Evolutionary conservation across 2,113 vertebrate genomes (phyloP).

Genomic region (Hypanus sabinus): DNA sequence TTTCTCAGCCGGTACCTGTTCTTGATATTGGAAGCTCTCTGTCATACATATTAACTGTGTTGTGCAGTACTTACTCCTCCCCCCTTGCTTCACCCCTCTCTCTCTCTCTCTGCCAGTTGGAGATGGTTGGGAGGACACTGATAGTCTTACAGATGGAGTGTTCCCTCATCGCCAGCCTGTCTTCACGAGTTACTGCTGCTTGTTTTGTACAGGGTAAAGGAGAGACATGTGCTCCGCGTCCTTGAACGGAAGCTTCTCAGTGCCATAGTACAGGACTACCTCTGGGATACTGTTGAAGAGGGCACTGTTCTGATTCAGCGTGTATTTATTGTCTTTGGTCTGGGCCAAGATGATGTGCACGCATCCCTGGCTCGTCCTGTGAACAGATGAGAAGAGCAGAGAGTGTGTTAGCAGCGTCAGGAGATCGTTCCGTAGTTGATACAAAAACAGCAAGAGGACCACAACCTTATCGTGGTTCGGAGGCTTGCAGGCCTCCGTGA

Average conservation of each 20-base stretch:
- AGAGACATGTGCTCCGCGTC: constrained; percentile 90
- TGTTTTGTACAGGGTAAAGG: constrained; percentile 67
- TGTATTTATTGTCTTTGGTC: constrained; percentile 84
- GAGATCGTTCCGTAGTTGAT: no score
- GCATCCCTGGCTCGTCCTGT: constrained; percentile 87
- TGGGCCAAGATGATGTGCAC: constrained; percentile 96
- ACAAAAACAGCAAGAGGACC: no score
- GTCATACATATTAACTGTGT: not conserved
- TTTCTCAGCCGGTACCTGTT: not conserved
- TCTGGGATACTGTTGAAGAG: constrained; percentile 80
- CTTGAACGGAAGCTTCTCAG: constrained; percentile 83
- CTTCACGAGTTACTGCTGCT: constrained; percentile 41
- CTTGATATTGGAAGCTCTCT: not conserved
- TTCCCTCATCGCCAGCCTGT: not conserved
- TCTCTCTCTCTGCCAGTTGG: not conserved
- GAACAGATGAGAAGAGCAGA: not conserved
- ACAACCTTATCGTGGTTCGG: no score
- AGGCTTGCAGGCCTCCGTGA: no score
- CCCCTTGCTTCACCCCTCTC: not conserved
- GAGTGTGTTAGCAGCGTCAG: not conserved
- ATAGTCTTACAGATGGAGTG: not conserved
- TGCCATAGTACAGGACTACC: constrained; percentile 81
- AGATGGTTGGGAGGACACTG: not conserved
- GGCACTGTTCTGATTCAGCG: constrained; percentile 79
- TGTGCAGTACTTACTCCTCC: not conserved